phyloP scores from a whole-genome alignment of 2,888 invertebrate species.

The Ectemnius cavifrons region DNA sequence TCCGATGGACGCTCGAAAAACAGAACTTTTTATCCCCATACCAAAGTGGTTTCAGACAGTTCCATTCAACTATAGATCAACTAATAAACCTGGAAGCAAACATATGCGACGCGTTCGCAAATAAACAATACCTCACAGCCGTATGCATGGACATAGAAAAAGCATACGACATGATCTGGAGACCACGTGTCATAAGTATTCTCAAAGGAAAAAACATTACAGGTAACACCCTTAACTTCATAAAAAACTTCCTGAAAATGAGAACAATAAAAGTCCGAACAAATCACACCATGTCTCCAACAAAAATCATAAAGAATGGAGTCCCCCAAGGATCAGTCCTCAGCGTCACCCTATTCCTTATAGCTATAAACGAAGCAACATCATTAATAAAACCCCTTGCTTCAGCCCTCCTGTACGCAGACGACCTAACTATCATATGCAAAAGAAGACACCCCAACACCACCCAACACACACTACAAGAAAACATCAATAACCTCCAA shows the following conservation, averaged over 20 bases:
- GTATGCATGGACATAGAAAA: slow-evolving; percentile 2
- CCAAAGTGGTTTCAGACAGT: background rate
- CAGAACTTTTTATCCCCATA: too few species aligned
- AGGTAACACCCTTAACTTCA: background rate
- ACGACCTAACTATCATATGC: slow-evolving; percentile 28
- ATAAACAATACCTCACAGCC: background rate
- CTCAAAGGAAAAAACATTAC: background rate
- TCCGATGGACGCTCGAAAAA: background rate
- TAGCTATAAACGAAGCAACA: too few species aligned
- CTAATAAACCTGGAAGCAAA: slow-evolving; percentile 1
- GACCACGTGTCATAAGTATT: background rate
- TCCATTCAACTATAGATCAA: background rate
- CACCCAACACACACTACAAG: too few species aligned
- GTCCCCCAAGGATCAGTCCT: slow-evolving; percentile 28
- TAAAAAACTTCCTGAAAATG: background rate
- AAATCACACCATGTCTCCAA: background rate
- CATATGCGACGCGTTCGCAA: background rate
- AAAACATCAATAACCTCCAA: too few species aligned
- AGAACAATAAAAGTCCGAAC: too few species aligned
- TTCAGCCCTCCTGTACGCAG: slow-evolving; percentile 24
- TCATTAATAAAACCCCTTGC: background rate
- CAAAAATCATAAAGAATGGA: background rate
- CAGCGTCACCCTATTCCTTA: slow-evolving; percentile 1
- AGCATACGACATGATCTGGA: slow-evolving; percentile 5
- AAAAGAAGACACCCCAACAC: background rate